These are phyloP conservation scores for Oriolus oriolus DNA, from an alignment of 2,113 vertebrate genomes.

Conservation along the genomic window DNA sequence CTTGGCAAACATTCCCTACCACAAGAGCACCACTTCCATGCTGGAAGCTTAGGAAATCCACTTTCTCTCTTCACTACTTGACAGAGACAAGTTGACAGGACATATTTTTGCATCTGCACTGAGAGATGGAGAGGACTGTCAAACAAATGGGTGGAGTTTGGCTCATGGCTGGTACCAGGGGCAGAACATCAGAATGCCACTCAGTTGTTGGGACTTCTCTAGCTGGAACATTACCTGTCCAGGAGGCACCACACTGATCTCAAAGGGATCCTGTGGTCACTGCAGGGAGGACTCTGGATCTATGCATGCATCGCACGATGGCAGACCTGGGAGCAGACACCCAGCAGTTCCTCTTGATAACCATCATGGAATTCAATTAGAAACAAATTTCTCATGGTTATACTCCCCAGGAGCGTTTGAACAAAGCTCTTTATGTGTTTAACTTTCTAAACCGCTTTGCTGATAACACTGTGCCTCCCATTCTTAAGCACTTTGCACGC, in stretches of 20 bases:
- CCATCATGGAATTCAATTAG: neutral
- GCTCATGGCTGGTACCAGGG: neutral
- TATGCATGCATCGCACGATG: accelerated
- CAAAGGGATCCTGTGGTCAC: neutral
- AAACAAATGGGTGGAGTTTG: accelerated
- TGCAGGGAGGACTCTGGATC: neutral
- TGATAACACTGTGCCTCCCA: too few relatives aligned
- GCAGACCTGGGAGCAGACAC: neutral
- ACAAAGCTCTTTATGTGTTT: too few relatives aligned
- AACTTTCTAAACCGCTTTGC: too few relatives aligned
- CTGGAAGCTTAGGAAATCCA: neutral
- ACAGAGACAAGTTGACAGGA: neutral
- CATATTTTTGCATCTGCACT: neutral
- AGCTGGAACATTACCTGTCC: neutral
- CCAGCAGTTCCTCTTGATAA: neutral
- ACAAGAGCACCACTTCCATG: neutral
- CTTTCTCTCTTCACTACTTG: neutral
- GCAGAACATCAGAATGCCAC: neutral
- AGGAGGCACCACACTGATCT: neutral
- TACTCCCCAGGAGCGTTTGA: too few relatives aligned
- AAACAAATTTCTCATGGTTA: neutral
- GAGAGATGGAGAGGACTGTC: neutral
- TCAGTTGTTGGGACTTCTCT: neutral
- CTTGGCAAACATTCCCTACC: neutral
- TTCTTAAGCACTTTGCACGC: too few relatives aligned